Evolutionary conservation across 2,113 vertebrate genomes (phyloP).

Genomic region (Odontesthes bonariensis): DNA sequence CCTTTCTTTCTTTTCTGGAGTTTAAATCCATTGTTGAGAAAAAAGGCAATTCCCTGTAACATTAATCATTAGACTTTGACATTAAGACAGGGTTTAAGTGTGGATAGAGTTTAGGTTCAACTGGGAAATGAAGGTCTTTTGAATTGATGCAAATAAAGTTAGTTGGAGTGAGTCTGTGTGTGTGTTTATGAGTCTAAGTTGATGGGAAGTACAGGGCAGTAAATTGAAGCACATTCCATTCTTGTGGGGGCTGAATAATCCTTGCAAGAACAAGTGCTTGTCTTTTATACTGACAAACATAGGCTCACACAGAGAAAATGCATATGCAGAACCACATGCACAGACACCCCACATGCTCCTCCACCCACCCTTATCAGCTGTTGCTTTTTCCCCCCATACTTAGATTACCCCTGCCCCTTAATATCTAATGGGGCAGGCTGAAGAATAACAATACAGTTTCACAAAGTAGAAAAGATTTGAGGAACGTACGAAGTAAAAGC

Average conservation of each 20-base stretch:
- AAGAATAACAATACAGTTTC: not conserved
- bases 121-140: not conserved
- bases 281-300: constrained; percentile 11
- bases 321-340: constrained; percentile 2
- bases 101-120: too few relatives aligned
- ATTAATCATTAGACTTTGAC: too few relatives aligned
- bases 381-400: constrained; percentile 45
- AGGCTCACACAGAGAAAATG: constrained; percentile 10
- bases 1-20: not conserved
- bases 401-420: constrained; percentile 27
- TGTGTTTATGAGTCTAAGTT: not conserved
- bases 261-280: constrained; percentile 27
- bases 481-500: too few relatives aligned
- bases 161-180: not conserved
- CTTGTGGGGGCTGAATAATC: constrained; percentile 22
- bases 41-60: too few relatives aligned
- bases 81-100: too few relatives aligned
- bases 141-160: not conserved
- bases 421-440: not conserved
- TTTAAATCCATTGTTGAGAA: too few relatives aligned
- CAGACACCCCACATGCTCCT: constrained; percentile 27
- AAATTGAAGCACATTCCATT: constrained; percentile 53
- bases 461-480: not conserved
- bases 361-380: constrained; percentile 58
- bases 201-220: constrained; percentile 12